These are phyloP conservation scores for Leptopilina clavipes DNA, from an alignment of 1,140 invertebrate species.

Conservation along the genomic window DNA sequence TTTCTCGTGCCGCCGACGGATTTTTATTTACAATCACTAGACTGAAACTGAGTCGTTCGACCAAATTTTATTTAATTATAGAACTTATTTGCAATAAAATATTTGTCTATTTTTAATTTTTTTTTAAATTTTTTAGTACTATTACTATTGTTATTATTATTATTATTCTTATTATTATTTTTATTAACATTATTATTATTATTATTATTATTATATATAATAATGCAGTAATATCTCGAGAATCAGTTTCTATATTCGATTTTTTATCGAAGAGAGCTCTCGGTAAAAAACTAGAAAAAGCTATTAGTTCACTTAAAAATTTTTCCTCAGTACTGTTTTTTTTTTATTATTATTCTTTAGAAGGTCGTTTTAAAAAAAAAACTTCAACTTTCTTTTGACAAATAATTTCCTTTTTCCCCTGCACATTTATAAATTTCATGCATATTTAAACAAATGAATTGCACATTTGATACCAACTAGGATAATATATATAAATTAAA, in stretches of 20 bases:
- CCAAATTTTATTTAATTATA: neutral
- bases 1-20: neutral
- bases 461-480: neutral
- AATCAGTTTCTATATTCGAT: neutral
- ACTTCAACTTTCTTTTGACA: too few relatives aligned
- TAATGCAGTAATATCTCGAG: slow-evolving; percentile 23
- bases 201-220: neutral
- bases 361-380: too few relatives aligned
- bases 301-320: slow-evolving; percentile 25
- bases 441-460: too few relatives aligned
- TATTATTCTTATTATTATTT: too few relatives aligned
- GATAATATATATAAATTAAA: too few relatives aligned
- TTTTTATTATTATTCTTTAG: neutral
- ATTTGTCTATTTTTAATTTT: neutral
- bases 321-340: neutral
- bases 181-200: too few relatives aligned
- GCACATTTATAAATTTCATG: too few relatives aligned
- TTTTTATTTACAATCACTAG: slow-evolving; percentile 53
- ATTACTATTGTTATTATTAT: too few relatives aligned
- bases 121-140: too few relatives aligned
- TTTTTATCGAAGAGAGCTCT: neutral
- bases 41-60: slow-evolving; percentile 43
- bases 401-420: too few relatives aligned
- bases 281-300: slow-evolving; percentile 54
- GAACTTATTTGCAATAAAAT: neutral